A percentile compares a stretch with the other conserved stretches of the same genome.
Conservation (phyloP, 53 echinoderm and acorn worm species). For the Zoroaster sp. region DNA sequence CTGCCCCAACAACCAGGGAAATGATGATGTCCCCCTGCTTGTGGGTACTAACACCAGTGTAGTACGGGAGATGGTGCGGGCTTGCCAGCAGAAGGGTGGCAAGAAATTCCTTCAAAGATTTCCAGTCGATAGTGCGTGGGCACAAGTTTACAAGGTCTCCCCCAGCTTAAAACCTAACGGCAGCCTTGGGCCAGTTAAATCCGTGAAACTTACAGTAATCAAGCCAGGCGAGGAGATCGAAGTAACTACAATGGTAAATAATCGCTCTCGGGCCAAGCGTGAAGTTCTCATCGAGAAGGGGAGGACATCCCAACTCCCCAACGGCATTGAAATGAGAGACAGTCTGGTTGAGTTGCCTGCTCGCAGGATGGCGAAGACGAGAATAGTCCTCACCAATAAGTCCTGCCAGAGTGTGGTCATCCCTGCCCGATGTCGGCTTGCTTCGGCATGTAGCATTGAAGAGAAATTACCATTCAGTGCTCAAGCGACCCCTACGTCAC, state of each 20-base stretch:
- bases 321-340: neutral
- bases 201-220: neutral
- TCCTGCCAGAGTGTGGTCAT: slow-evolving; percentile 7
- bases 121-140: slow-evolving; percentile 32
- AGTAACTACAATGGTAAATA: neutral
- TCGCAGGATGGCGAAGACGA: neutral
- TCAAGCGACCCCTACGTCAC: neutral
- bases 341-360: neutral
- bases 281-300: neutral
- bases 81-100: slow-evolving; percentile 32
- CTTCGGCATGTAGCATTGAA: neutral
- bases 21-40: neutral
- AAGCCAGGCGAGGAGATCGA: neutral
- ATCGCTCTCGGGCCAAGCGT: neutral
- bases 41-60: slow-evolving; percentile 69
- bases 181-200: neutral
- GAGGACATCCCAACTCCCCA: neutral
- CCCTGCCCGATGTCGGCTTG: slow-evolving; percentile 14
- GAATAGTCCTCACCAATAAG: neutral
- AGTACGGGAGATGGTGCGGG: slow-evolving; percentile 17
- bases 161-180: neutral
- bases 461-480: neutral
- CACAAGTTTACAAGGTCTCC: neutral
- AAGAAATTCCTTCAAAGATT: neutral
- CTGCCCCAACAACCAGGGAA: neutral